Evolutionary conservation across 2,888 invertebrate species (phyloP), one percentile per base, ranked within the genome.

Genomic region (Hirtodrosophila confusa): DNA sequence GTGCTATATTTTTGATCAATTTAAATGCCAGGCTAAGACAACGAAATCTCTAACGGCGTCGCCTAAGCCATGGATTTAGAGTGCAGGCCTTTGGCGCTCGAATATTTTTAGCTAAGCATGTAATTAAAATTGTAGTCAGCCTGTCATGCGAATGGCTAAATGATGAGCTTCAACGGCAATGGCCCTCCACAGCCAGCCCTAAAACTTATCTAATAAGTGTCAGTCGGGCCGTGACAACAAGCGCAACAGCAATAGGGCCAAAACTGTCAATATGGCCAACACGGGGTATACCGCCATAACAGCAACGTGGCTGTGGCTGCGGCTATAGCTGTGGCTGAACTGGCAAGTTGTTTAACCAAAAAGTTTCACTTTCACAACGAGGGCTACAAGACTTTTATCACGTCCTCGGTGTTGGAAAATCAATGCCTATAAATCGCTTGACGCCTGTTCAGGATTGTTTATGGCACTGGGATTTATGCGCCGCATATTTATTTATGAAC

Each of bases 131-230:
- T 64, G 54, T 40, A 62, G 65, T 48, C 67, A 58, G 54, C 54
- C 39, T 17, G 40, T 27, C 41, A 31, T 4, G 23, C 47, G 41
- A 66, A 85, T 87, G 87, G 63, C 62, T 55, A 78, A 85, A 75
- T 74, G 88, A 80, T 80, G 75, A 74, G 74, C 67, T 78, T 36
- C 27, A 41, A 6, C 31, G 37, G 27, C 24, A 39, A 27, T 5
- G 27, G 5, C 27, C 27, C 27, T 27, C n/a, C 40, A 27, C 35
- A 27, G 37, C 10, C 36, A 27, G 29, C 48, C 39, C 7, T 53
- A 65, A 88, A 88, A 88, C 86, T 86, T 88, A 87, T 89, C 88
- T 82, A 87, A 87, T 89, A 89, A 89, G 86, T 86, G 87, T 89
- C 88, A 89, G 75, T 55, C 56, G 53, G 67, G 56, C 49, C 55